Evolutionary conservation across 2,113 vertebrate species (phyloP), one percentile per base, ranked within the genome.

Genomic region (Saguinus imperator): DNA sequence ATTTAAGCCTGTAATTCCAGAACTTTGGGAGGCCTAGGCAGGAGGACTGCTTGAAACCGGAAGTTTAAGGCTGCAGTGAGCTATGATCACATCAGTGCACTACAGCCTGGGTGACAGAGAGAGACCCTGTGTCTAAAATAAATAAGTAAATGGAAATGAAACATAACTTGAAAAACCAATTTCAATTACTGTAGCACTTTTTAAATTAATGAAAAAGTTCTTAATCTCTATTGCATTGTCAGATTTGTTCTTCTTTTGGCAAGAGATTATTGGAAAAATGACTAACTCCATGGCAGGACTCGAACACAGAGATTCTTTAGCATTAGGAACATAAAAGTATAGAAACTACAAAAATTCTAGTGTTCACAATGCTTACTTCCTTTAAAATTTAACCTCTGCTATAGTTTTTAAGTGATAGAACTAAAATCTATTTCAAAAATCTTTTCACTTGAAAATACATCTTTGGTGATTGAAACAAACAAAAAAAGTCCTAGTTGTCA

Each of bases 401-500:
- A 52, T 4, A 58, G 40, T 64, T 94, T 95, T 70, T 45, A 68
- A 68, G 50, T 50, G 27, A 23, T 27, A 86, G 12, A 77, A 83
- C 40, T 40, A 89, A 94, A 83, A 89, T 50, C 52, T 86, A 82
- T 68, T 94, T 73, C 40, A 79, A 94, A 94, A 93, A 91, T 2
- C 8, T 14, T 87, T 20, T 45, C 83, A 27, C 73, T 95, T 95
- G 75, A 95, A 93, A 89, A 64, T 68, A 48, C 35, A 10, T 88
- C 25, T 87, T 57, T 79, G 27, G 35, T 58, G 66, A 83, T 14
- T n/a, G n/a, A 96, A 94, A 64, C 35, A 88, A 88, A 75, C 48
- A n/a, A 76, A 35, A 96, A 68, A 77, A 21, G 27, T 23, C 16
- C 64, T 43, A 6, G 0, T 10, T 75, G 88, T 29, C 58, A 18